Evolutionary conservation across 2,113 vertebrate genomes (phyloP).

Genomic region (Mola mola): DNA sequence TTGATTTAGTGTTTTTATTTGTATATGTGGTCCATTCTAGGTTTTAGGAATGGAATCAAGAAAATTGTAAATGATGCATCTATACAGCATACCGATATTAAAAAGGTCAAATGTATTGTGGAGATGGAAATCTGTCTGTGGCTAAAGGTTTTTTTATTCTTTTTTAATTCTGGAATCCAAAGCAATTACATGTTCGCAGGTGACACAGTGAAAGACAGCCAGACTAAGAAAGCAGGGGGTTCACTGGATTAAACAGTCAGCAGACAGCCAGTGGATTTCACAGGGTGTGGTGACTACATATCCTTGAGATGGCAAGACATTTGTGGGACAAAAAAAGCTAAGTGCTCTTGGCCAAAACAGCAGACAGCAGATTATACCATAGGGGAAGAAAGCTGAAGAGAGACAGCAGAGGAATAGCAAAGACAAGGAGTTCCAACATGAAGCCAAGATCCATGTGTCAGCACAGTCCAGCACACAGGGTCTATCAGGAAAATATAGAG

Average conservation of each 20-base stretch:
- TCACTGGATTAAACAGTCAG: conserved; percentile 35
- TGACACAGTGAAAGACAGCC: conserved; percentile 32
- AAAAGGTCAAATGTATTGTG: no score
- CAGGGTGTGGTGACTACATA: conserved; percentile 52
- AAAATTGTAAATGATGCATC: no score
- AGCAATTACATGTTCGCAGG: conserved; percentile 25
- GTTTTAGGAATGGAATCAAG: no score
- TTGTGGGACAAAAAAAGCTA: conserved; percentile 54
- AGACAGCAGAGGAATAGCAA: conserved; percentile 19
- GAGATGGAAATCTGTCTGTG: no score
- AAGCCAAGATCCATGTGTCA: conserved; percentile 53
- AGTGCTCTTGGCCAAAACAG: conserved; percentile 50
- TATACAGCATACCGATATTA: no score
- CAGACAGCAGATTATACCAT: conserved; percentile 41
- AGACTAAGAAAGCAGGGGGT: conserved; percentile 12
- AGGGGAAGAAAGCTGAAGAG: conserved; percentile 14
- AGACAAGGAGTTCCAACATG: conserved; percentile 38
- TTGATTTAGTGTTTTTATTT: no score
- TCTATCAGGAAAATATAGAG: neutral
- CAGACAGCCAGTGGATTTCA: conserved; percentile 43
- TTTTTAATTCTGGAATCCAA: no score
- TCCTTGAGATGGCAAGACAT: conserved; percentile 54
- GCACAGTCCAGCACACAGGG: conserved; percentile 40
- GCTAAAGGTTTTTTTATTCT: no score
- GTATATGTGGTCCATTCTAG: no score